These are phyloP conservation scores for Diachasmimorpha longicaudata DNA, from an alignment of 1,140 invertebrate genomes.

Conservation along the genomic window DNA sequence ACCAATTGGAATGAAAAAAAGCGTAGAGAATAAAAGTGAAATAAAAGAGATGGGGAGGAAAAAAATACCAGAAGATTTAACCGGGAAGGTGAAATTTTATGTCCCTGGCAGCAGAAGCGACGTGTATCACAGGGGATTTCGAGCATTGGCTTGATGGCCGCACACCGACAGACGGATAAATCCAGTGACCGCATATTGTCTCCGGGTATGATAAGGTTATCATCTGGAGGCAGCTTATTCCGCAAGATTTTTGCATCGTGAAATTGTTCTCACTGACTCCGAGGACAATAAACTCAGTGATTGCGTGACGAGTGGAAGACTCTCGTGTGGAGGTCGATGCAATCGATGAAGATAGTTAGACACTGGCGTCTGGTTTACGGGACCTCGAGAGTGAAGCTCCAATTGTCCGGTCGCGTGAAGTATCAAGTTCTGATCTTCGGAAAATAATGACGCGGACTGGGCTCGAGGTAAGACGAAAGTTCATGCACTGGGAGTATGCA, in stretches of 20 bases:
- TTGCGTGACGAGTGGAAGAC: too few species aligned
- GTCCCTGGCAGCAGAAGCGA: conserved; percentile 36
- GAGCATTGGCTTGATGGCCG: conserved; percentile 41
- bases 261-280: neutral
- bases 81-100: conserved; percentile 34
- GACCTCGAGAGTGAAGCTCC: neutral
- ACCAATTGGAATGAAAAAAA: neutral
- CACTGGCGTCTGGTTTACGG: neutral
- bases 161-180: neutral
- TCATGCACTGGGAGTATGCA: neutral
- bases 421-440: neutral
- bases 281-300: neutral
- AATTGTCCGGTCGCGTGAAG: neutral
- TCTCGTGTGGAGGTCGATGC: too few species aligned
- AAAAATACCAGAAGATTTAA: conserved; percentile 32
- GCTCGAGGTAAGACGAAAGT: neutral
- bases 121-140: conserved; percentile 42
- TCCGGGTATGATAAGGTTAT: conserved; percentile 31
- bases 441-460: neutral
- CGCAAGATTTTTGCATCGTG: neutral
- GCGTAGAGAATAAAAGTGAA: neutral
- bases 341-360: neutral
- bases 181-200: neutral
- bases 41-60: neutral
- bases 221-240: neutral